A percentile compares a stretch with the other conserved stretches of the same genome.
phyloP scores from a whole-genome alignment of 2,113 vertebrate genomes.

The Aptenodytes forsteri region DNA sequence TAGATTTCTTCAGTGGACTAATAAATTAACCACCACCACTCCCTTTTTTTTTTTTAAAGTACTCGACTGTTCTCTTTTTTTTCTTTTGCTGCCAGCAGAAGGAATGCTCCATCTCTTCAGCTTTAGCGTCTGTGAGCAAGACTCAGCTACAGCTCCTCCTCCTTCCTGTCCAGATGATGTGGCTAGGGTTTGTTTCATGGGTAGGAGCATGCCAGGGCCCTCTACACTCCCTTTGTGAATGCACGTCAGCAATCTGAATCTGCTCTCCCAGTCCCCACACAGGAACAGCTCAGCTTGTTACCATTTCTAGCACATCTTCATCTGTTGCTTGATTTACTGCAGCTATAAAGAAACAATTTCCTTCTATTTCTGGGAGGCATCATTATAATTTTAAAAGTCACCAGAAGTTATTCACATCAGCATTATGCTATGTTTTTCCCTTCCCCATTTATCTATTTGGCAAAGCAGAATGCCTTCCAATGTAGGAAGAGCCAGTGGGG shows the following conservation, averaged over 20 bases:
- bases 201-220: background rate
- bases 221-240: background rate
- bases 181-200: background rate
- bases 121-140: background rate
- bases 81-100: background rate
- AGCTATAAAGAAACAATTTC: background rate
- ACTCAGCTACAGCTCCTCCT: background rate
- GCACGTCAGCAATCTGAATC: background rate
- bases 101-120: background rate
- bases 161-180: background rate
- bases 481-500: background rate
- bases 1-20: background rate
- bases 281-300: conserved; percentile 8
- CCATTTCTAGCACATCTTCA: conserved; percentile 21
- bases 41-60: background rate
- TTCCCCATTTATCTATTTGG: background rate
- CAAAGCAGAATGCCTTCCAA: background rate
- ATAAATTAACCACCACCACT: background rate
- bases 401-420: background rate
- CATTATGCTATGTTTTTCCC: background rate
- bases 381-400: background rate
- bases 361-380: background rate
- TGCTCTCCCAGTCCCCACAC: background rate
- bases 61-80: background rate
- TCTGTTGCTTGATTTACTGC: conserved; percentile 18